Evolutionary conservation across 1,140 invertebrate genomes (phyloP), one percentile per base, ranked within the genome.

Genomic region (Cotesia vestalis): DNA sequence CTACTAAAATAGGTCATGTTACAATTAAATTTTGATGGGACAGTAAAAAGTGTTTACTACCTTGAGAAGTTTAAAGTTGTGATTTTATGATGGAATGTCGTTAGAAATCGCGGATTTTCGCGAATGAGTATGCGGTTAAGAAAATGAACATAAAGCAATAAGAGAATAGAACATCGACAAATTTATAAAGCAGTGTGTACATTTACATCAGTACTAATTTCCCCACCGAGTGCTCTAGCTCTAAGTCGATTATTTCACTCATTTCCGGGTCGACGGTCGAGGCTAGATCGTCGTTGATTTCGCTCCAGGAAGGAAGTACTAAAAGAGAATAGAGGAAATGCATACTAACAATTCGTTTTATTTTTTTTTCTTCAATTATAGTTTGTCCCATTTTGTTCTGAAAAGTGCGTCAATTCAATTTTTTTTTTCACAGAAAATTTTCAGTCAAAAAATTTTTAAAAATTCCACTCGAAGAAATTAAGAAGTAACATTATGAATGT

Each of bases 201-300:
- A 72, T 72, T 67, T 72, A 63, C 64, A 72, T 72, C 57, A 27
- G 40, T 52, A 67, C 63, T 72, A 72, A 72, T 72, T 72, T 61
- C 71, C 71, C 71, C 36, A 55, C 52, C 46, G 27, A 40, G 55
- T 60, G n/a, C 64, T 9, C 36, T 11, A 36, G 20, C 36, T 67
- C 71, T 67, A 59, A 67, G 46, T 66, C 71, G 40, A 59, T 72
- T 67, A 67, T 67, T 72, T 67, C 71, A 72, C 14, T 72, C 34
- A 72, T 67, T 72, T 71, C 59, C 69, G 60, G 36, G 34, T 20
- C 61, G 68, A 20, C 59, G 14, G 17, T 9, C 60, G 60, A 11
- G 34, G 60, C 34, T 4, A 61, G 34, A 61, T 61, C 60, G 34
- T 61, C n/a, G 60, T 34, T 35, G 60, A 34, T 35, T 61, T 34